Evolutionary conservation across 1,140 invertebrate species (phyloP), one percentile per base, ranked within the genome.

Genomic region (Drosophila kikkawai): DNA sequence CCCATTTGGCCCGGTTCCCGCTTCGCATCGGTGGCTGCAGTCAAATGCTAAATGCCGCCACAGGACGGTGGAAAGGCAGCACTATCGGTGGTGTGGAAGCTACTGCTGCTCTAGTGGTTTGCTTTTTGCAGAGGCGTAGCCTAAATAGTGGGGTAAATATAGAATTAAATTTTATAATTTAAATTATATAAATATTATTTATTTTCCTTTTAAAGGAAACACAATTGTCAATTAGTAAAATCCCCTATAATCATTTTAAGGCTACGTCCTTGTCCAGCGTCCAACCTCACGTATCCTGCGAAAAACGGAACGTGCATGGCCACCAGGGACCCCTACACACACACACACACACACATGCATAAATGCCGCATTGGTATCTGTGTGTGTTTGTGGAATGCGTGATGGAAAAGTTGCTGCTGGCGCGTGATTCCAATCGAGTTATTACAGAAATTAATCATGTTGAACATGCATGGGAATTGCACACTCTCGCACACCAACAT

Each of bases 401-500:
- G 85, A 90, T 90, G 85, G 81, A 90, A 90, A 90, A 86, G 85
- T 85, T 90, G 85, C 81, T 85, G 82, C 69, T 90, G 85, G 85
- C 86, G 85, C 86, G 85, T 90, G 86, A 90, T 90, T 90, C 85
- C 85, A 90, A 90, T 90, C 85, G 85, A 90, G 85, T 90, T 90
- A 90, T 90, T 90, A 90, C 85, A 90, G 79, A 90, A 90, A 90
- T 90, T 90, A 90, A 90, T 90, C 85, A 90, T 90, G 85, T 90
- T 90, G 81, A 90, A 90, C 86, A 90, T 90, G 85, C 81, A 90
- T 90, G 87, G 85, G 85, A 90, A 90, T 90, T 87, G 83, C 85
- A 83, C 85, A 39, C 36, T 55, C 53, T 80, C 79, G 42, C 17
- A 39, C 34, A 39, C 34, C 34, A 55, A 37, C 53, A 55, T 22